Evolutionary conservation across 2,113 vertebrate species (phyloP), one percentile per base, ranked within the genome.

Genomic region (Spheniscus mendiculus): DNA sequence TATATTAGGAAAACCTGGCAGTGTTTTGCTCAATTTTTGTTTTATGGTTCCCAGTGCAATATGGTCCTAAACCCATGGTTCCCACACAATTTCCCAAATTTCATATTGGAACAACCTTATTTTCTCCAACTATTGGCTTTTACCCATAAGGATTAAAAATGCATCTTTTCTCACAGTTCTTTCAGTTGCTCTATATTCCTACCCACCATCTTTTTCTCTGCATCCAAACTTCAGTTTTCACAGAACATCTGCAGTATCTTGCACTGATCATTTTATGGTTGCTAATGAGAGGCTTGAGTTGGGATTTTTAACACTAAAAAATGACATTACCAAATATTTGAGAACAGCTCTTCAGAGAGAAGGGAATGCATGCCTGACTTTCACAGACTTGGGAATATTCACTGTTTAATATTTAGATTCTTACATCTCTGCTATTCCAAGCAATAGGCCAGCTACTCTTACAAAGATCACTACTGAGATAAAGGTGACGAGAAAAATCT

Each of bases 231-330:
- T 82, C 66, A 76, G 49, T 83, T 94, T 97, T 97, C 93, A 93
- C 96, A 97, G 96, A 96, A 95, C 96, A 96, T 95, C 96, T 97
- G 87, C 93, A 95, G 87, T 38, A 81, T 87, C 86, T 91, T 92
- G 50, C 59, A 92, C 59, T 38, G 91, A 94, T 96, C 15, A 0
- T 49, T 93, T 90, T 82, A 82, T 50, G 81, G 56, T 87, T 97
- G 89, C 52, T 96, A 95, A 97, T 89, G 91, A 95, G 78, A 95
- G 49, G 56, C 34, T 87, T 32, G 56, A 93, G 53, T 79, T 91
- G 77, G 74, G 70, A 83, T 61, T 96, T 91, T 90, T 88, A 93
- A 88, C 58, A 36, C n/a, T 47, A 22, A 78, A 95, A 62, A 14
- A 65, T 12, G 2, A 63, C 49, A 59, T 56, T 87, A 87, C 44